Percentiles rank a stretch among this genome's conserved stretches.
Evolutionary conservation across 2,113 vertebrate genomes (phyloP).

Genomic region (Cyphomyrus discorhynchus): DNA sequence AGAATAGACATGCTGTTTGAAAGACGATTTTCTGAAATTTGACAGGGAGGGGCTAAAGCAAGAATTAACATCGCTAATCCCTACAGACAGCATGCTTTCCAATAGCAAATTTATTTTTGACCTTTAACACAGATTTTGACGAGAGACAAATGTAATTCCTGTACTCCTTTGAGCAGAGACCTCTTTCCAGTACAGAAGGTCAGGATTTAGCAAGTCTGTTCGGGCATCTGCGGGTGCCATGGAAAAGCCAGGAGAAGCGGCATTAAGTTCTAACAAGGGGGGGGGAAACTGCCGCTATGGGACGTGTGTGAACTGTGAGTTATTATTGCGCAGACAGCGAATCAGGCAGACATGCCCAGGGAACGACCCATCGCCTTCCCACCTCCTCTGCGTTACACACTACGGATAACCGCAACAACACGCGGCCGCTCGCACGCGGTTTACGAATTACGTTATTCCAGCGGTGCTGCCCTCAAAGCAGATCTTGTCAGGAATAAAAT

Average conservation of each 20-base stretch:
- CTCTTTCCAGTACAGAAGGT: neutral
- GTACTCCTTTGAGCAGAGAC: neutral
- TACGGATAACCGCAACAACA: too few relatives aligned
- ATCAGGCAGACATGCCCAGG: neutral
- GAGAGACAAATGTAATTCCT: neutral
- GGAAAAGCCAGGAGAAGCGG: neutral
- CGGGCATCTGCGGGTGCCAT: neutral
- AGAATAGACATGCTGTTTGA: neutral
- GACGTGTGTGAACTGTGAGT: neutral
- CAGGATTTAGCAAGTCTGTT: neutral
- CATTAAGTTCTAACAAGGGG: neutral
- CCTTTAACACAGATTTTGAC: neutral
- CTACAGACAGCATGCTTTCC: neutral
- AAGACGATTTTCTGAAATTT: neutral
- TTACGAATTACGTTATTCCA: neutral
- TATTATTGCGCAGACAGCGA: neutral
- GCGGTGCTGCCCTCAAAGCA: neutral
- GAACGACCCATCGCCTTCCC: neutral
- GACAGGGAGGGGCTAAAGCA: too few relatives aligned
- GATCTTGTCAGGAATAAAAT: conserved; percentile 1
- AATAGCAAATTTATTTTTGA: neutral
- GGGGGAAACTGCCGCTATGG: neutral
- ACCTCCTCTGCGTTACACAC: too few relatives aligned
- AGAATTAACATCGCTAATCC: neutral
- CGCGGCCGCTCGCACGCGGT: neutral